Evolutionary conservation across 2,113 vertebrate genomes (phyloP), one percentile per base, ranked within the genome.

Genomic region (Reinhardtius hippoglossoides): DNA sequence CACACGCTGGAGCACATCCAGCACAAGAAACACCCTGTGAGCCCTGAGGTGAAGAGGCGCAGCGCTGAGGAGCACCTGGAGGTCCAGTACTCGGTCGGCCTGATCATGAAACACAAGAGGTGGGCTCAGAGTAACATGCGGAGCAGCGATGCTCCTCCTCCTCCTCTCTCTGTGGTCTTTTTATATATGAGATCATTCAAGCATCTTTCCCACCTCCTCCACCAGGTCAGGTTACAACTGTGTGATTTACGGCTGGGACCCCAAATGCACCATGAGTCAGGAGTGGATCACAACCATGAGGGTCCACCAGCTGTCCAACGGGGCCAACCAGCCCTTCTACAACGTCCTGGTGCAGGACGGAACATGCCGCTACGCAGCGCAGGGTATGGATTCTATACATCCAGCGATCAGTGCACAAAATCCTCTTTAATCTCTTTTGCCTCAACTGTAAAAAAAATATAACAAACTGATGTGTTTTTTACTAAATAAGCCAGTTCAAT

Each of bases 211-310:
- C 6, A 4, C 54, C 54, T 56, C 54, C 54, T 56, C 57, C 73
- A 95, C 31, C 69, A 92, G 98, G 73, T 99, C 98, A 0, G 97
- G 96, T 67, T 99, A 99, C 70, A 98, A 97, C 92, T 98, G 98
- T 7, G 97, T 99, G 35, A 96, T 99, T 76, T 99, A 98, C 0
- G 97, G 98, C 63, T 99, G 98, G 98, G 98, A 99, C 67, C 97
- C 97, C 0, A 95, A 96, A 85, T 99, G 98, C 92, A 97, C 97
- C 91, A 99, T 99, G 98, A 97, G 97, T 1, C 96, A 96, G 3
- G 97, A 98, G 64, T 99, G 97, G 98, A 97, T 99, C 88, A 95
- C 96, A 37, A 98, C 97, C 15, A 98, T 99, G 97, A 96, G 97
- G 0, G 96, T 99, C 71, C 96, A 97, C 88, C 97, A 97, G 92